Evolutionary conservation across 2,113 vertebrate genomes (phyloP).

Genomic region (Rhizomys pruinosus): DNA sequence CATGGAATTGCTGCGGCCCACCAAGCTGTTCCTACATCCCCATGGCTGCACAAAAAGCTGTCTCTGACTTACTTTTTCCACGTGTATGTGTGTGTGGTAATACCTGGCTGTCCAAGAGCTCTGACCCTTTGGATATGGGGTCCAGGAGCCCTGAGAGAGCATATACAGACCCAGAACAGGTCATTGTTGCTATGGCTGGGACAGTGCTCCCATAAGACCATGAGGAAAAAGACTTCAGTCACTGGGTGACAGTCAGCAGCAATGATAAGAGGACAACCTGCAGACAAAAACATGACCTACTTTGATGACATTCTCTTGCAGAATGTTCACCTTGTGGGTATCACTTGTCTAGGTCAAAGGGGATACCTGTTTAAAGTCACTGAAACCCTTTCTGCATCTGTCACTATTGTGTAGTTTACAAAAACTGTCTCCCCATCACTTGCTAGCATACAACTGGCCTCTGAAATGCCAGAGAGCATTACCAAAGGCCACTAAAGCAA

Average conservation of each 20-base stretch:
- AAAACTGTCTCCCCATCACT: neutral
- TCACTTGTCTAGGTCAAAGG: neutral
- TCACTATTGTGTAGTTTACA: neutral
- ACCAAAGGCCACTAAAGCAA: no score
- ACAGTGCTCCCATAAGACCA: neutral
- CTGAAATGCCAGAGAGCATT: no score
- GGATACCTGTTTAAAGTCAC: neutral
- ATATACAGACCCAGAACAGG: neutral
- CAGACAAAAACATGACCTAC: constrained; percentile 74
- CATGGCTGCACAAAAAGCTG: no score
- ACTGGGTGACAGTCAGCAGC: constrained; percentile 80
- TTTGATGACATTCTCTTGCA: neutral
- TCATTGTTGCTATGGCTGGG: accelerated
- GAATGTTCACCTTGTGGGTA: accelerated
- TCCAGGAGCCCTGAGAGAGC: neutral
- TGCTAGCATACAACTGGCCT: no score
- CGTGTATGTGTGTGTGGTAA: neutral
- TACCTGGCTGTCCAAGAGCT: constrained; percentile 64
- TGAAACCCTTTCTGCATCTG: neutral
- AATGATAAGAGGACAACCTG: constrained; percentile 69
- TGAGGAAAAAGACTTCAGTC: constrained; percentile 58
- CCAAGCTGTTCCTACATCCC: no score
- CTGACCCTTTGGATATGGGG: constrained; percentile 55
- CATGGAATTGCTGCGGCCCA: no score
- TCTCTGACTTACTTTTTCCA: neutral